phyloP scores from a whole-genome alignment of 2,113 vertebrate species.

The Micromys minutus region DNA sequence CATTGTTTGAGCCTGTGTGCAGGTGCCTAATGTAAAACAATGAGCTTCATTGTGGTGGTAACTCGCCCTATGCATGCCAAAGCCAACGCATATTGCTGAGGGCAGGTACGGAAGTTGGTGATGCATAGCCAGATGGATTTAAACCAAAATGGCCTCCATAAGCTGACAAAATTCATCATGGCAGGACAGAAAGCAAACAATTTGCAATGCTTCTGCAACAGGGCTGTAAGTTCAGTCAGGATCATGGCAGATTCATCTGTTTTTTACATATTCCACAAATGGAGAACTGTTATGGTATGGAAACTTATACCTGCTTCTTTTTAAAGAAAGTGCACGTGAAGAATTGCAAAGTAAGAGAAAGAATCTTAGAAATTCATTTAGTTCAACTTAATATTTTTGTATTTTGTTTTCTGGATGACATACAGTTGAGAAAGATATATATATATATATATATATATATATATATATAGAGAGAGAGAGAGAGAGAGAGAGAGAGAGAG shows the following conservation, averaged over 20 bases:
- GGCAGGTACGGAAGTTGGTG: conserved; percentile 68
- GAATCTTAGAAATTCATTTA: background rate
- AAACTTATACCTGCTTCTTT: background rate
- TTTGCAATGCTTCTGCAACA: conserved; percentile 56
- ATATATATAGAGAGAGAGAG: no score
- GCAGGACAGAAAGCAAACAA: background rate
- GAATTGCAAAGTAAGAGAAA: conserved; percentile 1
- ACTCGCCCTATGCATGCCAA: conserved; percentile 67
- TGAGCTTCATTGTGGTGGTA: conserved; percentile 67
- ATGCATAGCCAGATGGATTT: conserved; percentile 57
- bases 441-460: no score
- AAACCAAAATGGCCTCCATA: conserved; percentile 63
- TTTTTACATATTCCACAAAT: conserved; percentile 13
- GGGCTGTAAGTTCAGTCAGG: background rate
- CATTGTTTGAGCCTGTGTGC: conserved; percentile 69
- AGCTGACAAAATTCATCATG: conserved; percentile 30
- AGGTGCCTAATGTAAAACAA: conserved; percentile 68
- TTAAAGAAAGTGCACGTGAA: conserved; percentile 13
- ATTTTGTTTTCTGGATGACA: conserved; percentile 27
- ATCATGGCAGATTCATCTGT: background rate
- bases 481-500: no score
- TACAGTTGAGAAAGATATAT: background rate
- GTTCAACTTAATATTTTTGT: background rate
- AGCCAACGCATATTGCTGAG: conserved; percentile 70
- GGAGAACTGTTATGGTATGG: background rate